Conservation (phyloP, 2,113 vertebrate genomes). For the Dasyurus viverrinus region DNA sequence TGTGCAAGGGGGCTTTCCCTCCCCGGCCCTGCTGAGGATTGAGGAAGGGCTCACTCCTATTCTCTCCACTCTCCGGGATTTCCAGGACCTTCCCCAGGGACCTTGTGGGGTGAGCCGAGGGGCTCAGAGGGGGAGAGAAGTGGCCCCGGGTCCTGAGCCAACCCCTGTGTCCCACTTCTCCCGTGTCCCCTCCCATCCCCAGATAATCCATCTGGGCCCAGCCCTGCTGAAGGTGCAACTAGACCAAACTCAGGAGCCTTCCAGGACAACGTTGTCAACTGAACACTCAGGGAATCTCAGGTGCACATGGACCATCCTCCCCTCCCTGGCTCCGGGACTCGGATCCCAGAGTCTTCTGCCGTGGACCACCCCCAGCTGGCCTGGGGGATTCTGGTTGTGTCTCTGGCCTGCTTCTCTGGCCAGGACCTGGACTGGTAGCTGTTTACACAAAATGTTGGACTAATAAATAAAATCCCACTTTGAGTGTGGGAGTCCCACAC, state of each 20-base stretch:
- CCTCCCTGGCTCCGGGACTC: not conserved
- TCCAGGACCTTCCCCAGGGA: not conserved
- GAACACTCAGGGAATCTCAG: not conserved
- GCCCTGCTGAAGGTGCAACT: not conserved
- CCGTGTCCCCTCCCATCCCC: not conserved
- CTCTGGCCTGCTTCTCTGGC: not conserved
- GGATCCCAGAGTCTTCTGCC: not conserved
- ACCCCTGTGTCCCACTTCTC: not conserved
- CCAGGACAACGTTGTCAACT: not conserved
- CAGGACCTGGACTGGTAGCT: not conserved
- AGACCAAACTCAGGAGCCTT: not conserved
- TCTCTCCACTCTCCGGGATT: not conserved
- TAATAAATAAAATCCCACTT: not conserved
- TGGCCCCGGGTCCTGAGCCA: not conserved
- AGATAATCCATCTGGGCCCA: not conserved
- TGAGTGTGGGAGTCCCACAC: not conserved
- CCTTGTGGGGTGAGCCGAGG: not conserved
- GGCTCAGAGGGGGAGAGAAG: not conserved
- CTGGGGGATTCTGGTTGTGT: not conserved
- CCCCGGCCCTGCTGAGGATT: not conserved
- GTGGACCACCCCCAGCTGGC: not conserved
- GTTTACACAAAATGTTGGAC: not conserved
- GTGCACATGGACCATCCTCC: not conserved
- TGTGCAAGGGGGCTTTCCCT: not conserved
- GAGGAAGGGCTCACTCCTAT: not conserved